A percentile compares a stretch with the other conserved stretches of the same genome.
Evolutionary conservation across 1,140 invertebrate species (phyloP).

Genomic region (Mizuhopecten yessoensis): DNA sequence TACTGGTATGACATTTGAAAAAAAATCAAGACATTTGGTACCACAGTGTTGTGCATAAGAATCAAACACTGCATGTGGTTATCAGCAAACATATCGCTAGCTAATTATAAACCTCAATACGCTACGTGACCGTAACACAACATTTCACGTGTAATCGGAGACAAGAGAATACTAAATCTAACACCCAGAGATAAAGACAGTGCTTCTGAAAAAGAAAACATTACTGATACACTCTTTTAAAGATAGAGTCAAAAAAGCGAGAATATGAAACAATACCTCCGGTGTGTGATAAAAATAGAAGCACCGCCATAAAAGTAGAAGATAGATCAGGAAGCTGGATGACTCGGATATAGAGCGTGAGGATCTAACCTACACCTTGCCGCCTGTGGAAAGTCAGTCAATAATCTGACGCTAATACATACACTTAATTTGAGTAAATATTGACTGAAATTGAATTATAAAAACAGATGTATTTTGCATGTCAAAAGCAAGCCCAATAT

Average conservation of each 20-base stretch:
- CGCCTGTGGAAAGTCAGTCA: neutral
- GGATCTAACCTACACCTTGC: neutral
- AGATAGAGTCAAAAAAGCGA: no score
- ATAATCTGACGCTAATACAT: neutral
- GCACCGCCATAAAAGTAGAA: neutral
- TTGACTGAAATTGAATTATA: neutral
- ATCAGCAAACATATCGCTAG: no score
- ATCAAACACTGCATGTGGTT: no score
- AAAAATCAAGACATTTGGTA: no score
- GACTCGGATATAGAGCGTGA: neutral
- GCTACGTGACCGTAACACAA: neutral
- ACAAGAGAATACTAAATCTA: neutral
- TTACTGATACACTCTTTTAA: neutral
- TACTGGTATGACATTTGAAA: no score
- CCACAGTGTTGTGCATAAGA: no score
- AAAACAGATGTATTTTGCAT: neutral
- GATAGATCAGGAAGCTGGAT: neutral
- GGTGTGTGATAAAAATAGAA: neutral
- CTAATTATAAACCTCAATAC: no score
- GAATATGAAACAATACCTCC: neutral
- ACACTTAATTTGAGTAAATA: neutral
- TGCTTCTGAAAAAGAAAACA: neutral
- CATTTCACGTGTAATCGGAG: neutral
- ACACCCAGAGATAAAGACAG: neutral
- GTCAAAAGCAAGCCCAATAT: neutral